Base-by-base conservation (phyloP, 2,113 vertebrate species). In the Alligator sinensis region DNA sequence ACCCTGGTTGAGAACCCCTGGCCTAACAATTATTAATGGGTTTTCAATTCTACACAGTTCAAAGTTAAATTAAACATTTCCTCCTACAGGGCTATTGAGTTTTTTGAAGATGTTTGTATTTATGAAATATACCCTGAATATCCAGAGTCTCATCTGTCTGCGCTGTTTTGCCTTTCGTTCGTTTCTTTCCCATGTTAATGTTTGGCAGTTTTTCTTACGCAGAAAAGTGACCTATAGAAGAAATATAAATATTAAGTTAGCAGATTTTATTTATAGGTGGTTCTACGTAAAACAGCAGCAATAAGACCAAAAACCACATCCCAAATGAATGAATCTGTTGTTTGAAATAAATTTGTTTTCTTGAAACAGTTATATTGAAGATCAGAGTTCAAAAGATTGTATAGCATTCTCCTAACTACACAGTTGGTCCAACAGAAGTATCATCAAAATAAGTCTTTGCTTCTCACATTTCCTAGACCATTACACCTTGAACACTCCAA, bases 111-210 rank as follows among this genome's bases (percentile, higher is more conserved):
- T 30, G 60, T 60, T 47, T 77, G 5, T 4, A 84, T 4, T 60
- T 34, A 66, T 34, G 54, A 96, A 77, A 84, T 95, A 75, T 98
- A 98, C 98, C 96, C 89, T 81, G 79, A 11, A 15, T 88, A 91
- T 98, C 97, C 2, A 13, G 76, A 92, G 94, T 86, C 82, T 97
- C 97, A 87, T 98, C 97, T 68, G 47, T 47, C 80, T 93, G 91
- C 64, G 93, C 54, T 75, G 94, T 84, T 97, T 96, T 98, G 83
- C 96, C 97, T 88, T 98, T 98, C 95, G 97, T 95, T 87, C 98
- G 97, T 95, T 97, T 98, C 97, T 98, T 98, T 94, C 98, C 97
- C 98, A 98, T 98, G 80, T 70, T 94, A 94, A 91, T 22, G 88
- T 89, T 93, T 91, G 75, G 94, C 22, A 90, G 92, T 92, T 96